Base-by-base conservation (phyloP, 1,140 invertebrate species). In the Trachymyrmex cornetzi region DNA sequence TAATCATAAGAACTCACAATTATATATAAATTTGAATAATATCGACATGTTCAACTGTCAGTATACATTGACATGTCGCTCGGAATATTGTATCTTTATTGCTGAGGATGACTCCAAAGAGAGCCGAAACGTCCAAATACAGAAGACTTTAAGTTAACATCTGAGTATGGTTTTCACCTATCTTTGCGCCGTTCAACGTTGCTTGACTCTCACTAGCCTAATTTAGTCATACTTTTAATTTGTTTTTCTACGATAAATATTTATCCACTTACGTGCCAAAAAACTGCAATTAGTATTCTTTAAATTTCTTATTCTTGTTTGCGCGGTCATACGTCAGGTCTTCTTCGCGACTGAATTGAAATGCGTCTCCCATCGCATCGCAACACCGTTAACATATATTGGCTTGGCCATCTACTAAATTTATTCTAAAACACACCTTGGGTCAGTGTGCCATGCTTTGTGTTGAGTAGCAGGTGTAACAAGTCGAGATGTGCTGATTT, bases 391-490 rank as follows among this genome's bases (percentile, higher is more conserved):
- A 92, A 87, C 63, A 16, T 24, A n/a, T 71, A 48, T 24, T 38
- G 59, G 27, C 71, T 50, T 27, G 27, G 16, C 69, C 12, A 67
- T 24, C 66, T 50, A 63, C 85, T 86, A 91, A 92, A 91, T 86
- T 91, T 91, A 92, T 92, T 92, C 89, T 89, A 91, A 92, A 92
- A 87, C 81, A 69, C 86, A 30, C 24, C 38, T 59, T 44, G 87
- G 93, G 93, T 93, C 88, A 93, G 93, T 93, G 82, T 92, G 93
- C 79, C 93, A 92, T 72, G 48, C 89, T 92, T 92, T 92, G 92
- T 90, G 66, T 88, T 74, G 63, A 81, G 59, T 69, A 75, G 50
- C 74, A 79, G 59, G 74, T 86, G 48, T 79, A 88, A 12, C 44
- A 69, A 2, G 22, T 34, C 34, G 59, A 30, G 57, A 30, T 50